A percentile compares a stretch with the other conserved stretches of the same genome.
Evolutionary conservation across 2,888 invertebrate species (phyloP).

Genomic region (Amphipoea oculea): DNA sequence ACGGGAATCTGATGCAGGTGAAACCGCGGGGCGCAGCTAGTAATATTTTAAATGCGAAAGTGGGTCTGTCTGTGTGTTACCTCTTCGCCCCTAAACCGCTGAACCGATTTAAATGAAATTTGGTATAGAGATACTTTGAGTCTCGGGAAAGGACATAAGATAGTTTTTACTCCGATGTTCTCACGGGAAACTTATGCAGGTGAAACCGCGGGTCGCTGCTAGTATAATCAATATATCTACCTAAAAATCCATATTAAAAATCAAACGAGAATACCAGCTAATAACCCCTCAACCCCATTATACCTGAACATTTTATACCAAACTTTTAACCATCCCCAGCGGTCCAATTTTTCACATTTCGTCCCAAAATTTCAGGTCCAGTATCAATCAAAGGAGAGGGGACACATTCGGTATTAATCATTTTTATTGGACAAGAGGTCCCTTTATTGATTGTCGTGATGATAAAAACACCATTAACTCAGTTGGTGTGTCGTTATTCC

Average conservation of each 20-base stretch:
- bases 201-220: no score
- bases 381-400: slow-evolving; percentile 79
- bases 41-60: no score
- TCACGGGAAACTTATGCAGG: no score
- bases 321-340: slow-evolving; percentile 46
- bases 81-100: no score
- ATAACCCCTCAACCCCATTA: slow-evolving; percentile 31
- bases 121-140: no score
- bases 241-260: slow-evolving; percentile 17
- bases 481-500: slow-evolving; percentile 66
- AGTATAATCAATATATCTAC: background rate
- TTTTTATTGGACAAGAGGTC: slow-evolving; percentile 83
- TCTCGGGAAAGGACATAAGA: no score
- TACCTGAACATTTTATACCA: slow-evolving; percentile 29
- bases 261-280: slow-evolving; percentile 29
- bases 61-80: no score
- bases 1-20: no score
- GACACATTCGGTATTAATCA: slow-evolving; percentile 82
- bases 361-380: slow-evolving; percentile 55
- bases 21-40: no score
- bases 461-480: slow-evolving; percentile 83
- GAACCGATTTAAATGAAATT: no score
- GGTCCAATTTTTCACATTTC: slow-evolving; percentile 61
- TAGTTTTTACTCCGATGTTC: no score
- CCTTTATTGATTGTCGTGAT: slow-evolving; percentile 82